phyloP scores from a whole-genome alignment of 2,113 vertebrate genomes.

The Bungarus multicinctus region DNA sequence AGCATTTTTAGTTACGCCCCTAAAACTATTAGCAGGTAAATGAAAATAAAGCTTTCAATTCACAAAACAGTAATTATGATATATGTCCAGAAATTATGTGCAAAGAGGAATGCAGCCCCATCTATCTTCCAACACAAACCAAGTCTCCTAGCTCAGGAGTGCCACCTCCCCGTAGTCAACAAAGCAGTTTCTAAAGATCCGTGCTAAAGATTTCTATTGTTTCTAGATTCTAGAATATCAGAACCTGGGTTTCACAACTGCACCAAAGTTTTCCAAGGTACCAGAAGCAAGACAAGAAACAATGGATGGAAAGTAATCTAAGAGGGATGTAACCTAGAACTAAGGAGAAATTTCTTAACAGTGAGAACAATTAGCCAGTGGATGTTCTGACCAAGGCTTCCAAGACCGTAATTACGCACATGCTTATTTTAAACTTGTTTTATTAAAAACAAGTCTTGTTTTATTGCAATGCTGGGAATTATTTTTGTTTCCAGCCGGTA shows the following conservation, averaged over 20 bases:
- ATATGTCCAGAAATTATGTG: neutral
- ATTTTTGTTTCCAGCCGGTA: no score
- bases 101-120: neutral
- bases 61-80: conserved; percentile 41
- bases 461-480: no score
- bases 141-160: conserved; percentile 57
- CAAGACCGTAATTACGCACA: no score
- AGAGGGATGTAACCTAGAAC: neutral
- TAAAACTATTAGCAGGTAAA: conserved; percentile 55
- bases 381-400: no score
- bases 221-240: neutral
- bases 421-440: no score
- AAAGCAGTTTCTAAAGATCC: neutral
- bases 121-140: neutral
- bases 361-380: neutral
- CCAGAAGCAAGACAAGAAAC: neutral
- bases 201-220: neutral
- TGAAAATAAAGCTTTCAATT: conserved; percentile 61
- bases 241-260: neutral
- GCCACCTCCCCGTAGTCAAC: conserved; percentile 60
- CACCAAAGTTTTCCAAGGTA: neutral
- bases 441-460: no score
- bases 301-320: neutral
- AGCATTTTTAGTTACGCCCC: conserved; percentile 28
- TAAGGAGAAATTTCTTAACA: neutral